phyloP scores from a whole-genome alignment of 2,888 invertebrate genomes.

The Heliconius aoede region DNA sequence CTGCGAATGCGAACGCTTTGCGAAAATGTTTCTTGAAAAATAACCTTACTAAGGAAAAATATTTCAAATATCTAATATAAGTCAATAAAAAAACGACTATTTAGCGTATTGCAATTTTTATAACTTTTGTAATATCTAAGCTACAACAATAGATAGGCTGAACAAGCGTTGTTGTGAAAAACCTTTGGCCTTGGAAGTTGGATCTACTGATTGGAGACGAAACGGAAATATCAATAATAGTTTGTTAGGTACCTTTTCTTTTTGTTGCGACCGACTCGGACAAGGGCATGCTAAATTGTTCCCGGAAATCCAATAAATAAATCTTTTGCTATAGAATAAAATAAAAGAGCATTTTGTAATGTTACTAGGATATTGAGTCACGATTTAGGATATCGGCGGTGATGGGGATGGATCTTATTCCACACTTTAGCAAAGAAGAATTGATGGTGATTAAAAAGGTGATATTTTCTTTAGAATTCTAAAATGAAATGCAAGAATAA shows the following conservation, averaged over 20 bases:
- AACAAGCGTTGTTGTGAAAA: conserved; percentile 19
- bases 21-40: too few relatives aligned
- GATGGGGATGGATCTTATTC: too few relatives aligned
- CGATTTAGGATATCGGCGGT: too few relatives aligned
- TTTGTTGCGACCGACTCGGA: conserved; percentile 15
- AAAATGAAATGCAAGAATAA: neutral
- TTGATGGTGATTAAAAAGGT: too few relatives aligned
- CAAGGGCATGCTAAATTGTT: conserved; percentile 14
- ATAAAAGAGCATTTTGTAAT: conserved; percentile 3
- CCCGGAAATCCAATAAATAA: neutral
- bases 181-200: too few relatives aligned
- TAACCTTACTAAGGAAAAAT: too few relatives aligned
- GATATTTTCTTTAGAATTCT: neutral
- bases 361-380: neutral
- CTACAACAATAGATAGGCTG: neutral
- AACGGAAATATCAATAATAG: conserved; percentile 24
- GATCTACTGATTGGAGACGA: conserved; percentile 28
- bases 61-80: too few relatives aligned
- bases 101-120: too few relatives aligned
- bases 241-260: conserved; percentile 6
- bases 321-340: neutral
- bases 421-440: too few relatives aligned
- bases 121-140: neutral
- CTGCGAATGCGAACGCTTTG: too few relatives aligned
- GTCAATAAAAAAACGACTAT: too few relatives aligned